Percentiles rank a stretch among this genome's conserved stretches.
These are phyloP conservation scores for Fragum fragum DNA, from an alignment of 2,888 invertebrate genomes.

Conservation along the genomic window DNA sequence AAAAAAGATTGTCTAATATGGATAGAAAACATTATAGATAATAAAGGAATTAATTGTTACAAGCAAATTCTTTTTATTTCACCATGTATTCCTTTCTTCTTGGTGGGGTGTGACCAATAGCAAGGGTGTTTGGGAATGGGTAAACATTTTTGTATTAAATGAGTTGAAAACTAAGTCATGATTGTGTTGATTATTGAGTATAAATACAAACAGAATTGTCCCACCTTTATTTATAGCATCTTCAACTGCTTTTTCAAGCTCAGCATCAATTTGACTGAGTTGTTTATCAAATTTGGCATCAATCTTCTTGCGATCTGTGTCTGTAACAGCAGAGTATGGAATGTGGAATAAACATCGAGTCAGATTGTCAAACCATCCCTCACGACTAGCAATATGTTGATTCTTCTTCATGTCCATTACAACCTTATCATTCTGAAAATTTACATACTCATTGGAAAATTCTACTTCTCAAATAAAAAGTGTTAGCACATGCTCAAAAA, in stretches of 20 bases:
- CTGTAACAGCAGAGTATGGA: conserved; percentile 45
- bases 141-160: too few relatives aligned
- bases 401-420: conserved; percentile 71
- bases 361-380: conserved; percentile 81
- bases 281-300: conserved; percentile 44
- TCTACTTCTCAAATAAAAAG: too few relatives aligned
- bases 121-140: too few relatives aligned
- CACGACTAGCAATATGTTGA: conserved; percentile 70
- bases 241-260: conserved; percentile 67
- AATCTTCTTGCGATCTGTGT: conserved; percentile 42
- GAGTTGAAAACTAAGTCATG: too few relatives aligned
- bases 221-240: conserved; percentile 71
- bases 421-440: conserved; percentile 74
- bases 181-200: too few relatives aligned
- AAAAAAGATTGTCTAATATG: too few relatives aligned
- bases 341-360: conserved; percentile 71
- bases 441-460: too few relatives aligned
- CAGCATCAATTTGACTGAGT: conserved; percentile 54
- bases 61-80: background rate
- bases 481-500: too few relatives aligned
- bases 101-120: too few relatives aligned
- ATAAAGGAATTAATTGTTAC: too few relatives aligned
- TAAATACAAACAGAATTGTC: conserved; percentile 8
- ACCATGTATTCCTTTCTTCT: too few relatives aligned
- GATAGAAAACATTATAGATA: too few relatives aligned